Base-by-base conservation (phyloP, 2,888 invertebrate genomes). In the Hipparchia semele region DNA sequence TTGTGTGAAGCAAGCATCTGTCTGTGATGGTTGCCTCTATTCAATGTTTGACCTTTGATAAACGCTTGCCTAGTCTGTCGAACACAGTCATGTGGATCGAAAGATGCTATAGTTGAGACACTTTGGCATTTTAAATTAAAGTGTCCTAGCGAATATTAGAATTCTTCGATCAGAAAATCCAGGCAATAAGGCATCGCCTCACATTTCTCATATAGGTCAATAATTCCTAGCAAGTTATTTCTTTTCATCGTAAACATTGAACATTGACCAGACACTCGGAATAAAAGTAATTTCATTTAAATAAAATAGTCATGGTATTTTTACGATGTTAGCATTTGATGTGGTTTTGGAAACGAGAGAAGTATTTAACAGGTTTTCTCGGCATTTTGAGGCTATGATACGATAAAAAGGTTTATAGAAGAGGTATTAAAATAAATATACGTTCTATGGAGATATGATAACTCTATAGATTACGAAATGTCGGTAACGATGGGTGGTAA, bases 1-100 rank as follows among this genome's bases (percentile, higher is more conserved):
- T 90, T 90, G 87, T 89, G 82, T 76, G 80, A 75, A 79, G 76
- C 79, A 74, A 82, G 85, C 92, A 92, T 89, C 90, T 92, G 92
- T 87, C 84, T 13, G 23, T 23, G 58, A 58, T 58, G 13, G 13
- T 23, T 78, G 81, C 78, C 78, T 86, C 87, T 88, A 90, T 91
- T 90, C 89, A 87, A 77, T 80, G 80, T 80, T 77, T 89, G 89
- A 91, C 90, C 92, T 92, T 90, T 90, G 82, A 79, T 80, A 81
- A 77, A 79, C 77, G 80, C 78, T 80, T 78, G 79, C 77, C 73
- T 77, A 66, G 66, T 72, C 69, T 75, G 71, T 70, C 69, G 77
- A 84, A 85, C 90, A 89, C 87, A n/a, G n/a, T n/a, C n/a, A 89
- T 87, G 88, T 86, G 79, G 80, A 86, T 84, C 83, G 33, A 12